These are phyloP conservation scores for Amblyornis subalaris DNA, from an alignment of 2,113 vertebrate species.

Conservation along the genomic window DNA sequence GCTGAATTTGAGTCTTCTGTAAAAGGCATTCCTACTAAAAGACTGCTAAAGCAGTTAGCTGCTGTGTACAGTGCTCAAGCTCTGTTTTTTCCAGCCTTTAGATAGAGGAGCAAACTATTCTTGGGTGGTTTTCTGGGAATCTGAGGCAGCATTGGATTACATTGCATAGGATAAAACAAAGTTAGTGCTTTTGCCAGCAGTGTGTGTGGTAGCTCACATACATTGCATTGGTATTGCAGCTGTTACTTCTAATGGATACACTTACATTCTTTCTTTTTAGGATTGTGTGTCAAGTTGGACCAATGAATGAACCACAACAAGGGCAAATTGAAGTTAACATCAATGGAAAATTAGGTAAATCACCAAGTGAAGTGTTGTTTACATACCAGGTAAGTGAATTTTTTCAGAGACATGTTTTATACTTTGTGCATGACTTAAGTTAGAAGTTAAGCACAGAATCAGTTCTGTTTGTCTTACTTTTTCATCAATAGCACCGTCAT, in stretches of 20 bases:
- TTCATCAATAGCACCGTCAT: not conserved
- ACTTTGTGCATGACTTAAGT: not conserved
- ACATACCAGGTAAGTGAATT: slow-evolving; percentile 71
- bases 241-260: not conserved
- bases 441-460: not conserved
- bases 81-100: not conserved
- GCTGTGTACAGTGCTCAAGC: not conserved
- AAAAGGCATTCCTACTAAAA: not conserved
- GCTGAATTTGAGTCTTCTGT: not conserved
- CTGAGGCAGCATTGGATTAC: not conserved
- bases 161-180: not conserved
- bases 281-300: slow-evolving; percentile 70
- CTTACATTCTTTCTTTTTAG: slow-evolving; percentile 55
- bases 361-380: slow-evolving; percentile 65
- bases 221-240: not conserved
- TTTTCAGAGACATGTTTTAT: not conserved
- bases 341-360: slow-evolving; percentile 65
- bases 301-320: not conserved
- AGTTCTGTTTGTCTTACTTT: not conserved
- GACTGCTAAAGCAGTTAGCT: not conserved
- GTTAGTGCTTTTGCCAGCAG: not conserved
- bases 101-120: not conserved
- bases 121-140: not conserved
- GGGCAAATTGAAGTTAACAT: slow-evolving; percentile 70
- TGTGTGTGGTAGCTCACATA: not conserved